A percentile compares a stretch with the other conserved stretches of the same genome.
Conservation (phyloP, 1,140 invertebrate genomes). For the Drosophila melanogaster region Release_6_plus_ISO1_MT NT_033779.5:14149501-14150000, state of each 20-base stretch:
- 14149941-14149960: conserved; percentile 37
- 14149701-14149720: too few relatives aligned
- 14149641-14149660: neutral
- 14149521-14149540: conserved; percentile 25
- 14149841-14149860: neutral
- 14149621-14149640: neutral
- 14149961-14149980: conserved; percentile 37
- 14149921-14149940: conserved; percentile 41
- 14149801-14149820: too few relatives aligned
- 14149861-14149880: neutral
- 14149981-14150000: neutral
- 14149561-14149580: conserved; percentile 31
- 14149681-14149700: too few relatives aligned
- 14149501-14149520: conserved; percentile 8
- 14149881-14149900: neutral
- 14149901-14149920: conserved; percentile 10
- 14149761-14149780: too few relatives aligned
- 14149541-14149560: conserved; percentile 46
- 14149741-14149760: too few relatives aligned
- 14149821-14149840: too few relatives aligned
- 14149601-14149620: neutral
- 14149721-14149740: too few relatives aligned
- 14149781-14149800: too few relatives aligned
- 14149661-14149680: neutral
- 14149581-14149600: conserved; percentile 15